Conservation (phyloP, 2,888 invertebrate species). For the Spodoptera littoralis region DNA sequence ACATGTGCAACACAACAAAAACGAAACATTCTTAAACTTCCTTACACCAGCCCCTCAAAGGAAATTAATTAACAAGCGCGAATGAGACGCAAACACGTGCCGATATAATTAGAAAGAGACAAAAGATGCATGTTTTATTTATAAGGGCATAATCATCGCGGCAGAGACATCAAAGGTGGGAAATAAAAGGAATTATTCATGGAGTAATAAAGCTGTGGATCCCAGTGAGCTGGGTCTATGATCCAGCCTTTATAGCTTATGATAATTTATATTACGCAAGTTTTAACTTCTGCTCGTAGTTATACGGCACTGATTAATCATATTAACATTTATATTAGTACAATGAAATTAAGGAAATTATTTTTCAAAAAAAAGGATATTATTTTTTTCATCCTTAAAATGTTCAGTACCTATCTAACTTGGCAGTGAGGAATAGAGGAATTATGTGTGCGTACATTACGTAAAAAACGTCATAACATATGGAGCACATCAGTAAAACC, state of each 20-base stretch:
- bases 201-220: conserved; percentile 46
- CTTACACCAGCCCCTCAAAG: conserved; percentile 3
- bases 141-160: conserved; percentile 49
- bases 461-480: too few relatives aligned
- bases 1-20: conserved; percentile 1
- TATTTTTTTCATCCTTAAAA: too few relatives aligned
- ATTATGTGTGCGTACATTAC: too few relatives aligned
- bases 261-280: conserved; percentile 34
- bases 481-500: too few relatives aligned
- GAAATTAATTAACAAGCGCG: conserved; percentile 31
- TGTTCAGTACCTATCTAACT: too few relatives aligned
- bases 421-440: too few relatives aligned
- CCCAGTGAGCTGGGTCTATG: conserved; percentile 15
- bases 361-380: too few relatives aligned
- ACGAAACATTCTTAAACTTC: conserved; percentile 10
- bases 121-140: conserved; percentile 58
- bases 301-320: background rate
- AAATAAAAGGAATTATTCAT: conserved; percentile 66
- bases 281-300: background rate
- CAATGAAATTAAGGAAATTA: too few relatives aligned
- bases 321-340: background rate
- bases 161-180: conserved; percentile 59
- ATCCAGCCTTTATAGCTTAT: conserved; percentile 33
- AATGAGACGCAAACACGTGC: conserved; percentile 15
- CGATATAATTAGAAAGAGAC: conserved; percentile 32